Evolutionary conservation across 2,888 invertebrate genomes (phyloP), one percentile per base, ranked within the genome.

Genomic region (Monopis laevigella): DNA sequence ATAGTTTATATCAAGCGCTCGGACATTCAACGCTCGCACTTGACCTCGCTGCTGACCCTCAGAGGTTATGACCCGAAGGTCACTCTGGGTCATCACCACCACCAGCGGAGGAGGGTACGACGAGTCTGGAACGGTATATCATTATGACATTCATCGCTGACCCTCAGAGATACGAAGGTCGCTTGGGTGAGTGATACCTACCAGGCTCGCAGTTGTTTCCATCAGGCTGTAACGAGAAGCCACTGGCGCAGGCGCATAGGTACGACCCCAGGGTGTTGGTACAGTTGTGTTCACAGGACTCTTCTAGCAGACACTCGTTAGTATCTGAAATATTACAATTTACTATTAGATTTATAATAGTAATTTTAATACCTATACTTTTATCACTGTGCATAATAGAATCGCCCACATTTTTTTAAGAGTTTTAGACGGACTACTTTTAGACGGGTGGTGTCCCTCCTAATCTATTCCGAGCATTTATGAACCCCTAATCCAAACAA

Each of bases 231-330:
- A 71, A 62, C 43, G 21, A 12, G 67, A 93, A 93, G 2, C 93
- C 93, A 11, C 75, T 57, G 2, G 83, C 86, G 78, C 95, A 95
- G 8, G 82, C 67, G 72, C 95, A 96, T 32, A 73, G 61, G 70
- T 81, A 92, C 24, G 87, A 86, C 46, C 88, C 87, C 17, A 71
- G 65, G 11, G 84, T 84, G 72, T 91, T 90, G 53, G 53, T 74
- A 66, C 92, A 93, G 27, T 77, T 58, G 70, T 93, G 93, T 59
- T 90, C 87, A 69, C 92, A 93, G 39, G 84, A 67, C 30, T 85
- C 88, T 48, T 88, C 87, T 49, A 84, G 69, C 49, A 70, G 65
- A 72, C 94, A 94, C 72, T 93, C 92, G 71, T 93, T 84, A 48
- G 87, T 85, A 70, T 93, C 93, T 87, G 66, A 41, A 53, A 49